Evolutionary conservation across 2,888 invertebrate species (phyloP).

Genomic region (Pammene fasciana): DNA sequence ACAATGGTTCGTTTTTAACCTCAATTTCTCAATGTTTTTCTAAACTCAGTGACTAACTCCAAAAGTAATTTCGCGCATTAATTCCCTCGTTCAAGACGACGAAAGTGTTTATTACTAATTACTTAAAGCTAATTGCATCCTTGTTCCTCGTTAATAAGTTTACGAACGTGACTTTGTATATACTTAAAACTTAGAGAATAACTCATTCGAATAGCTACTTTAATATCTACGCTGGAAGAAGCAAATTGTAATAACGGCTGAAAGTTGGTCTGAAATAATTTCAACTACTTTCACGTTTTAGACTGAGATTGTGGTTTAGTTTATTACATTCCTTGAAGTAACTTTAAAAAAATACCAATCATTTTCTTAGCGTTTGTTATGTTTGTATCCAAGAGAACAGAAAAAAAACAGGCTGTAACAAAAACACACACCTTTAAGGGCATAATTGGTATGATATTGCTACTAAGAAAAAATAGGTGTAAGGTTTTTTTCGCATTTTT

Average conservation of each 20-base stretch:
- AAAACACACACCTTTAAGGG: too few relatives aligned
- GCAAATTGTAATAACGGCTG: background rate
- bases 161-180: conserved; percentile 13
- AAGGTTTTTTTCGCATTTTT: too few relatives aligned
- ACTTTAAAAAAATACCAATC: too few relatives aligned
- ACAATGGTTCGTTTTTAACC: background rate
- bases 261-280: conserved; percentile 1
- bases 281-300: conserved; percentile 12
- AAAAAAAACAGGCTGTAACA: too few relatives aligned
- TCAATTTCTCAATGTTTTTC: background rate
- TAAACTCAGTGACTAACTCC: conserved; percentile 8
- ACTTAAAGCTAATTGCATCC: conserved; percentile 22
- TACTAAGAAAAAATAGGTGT: too few relatives aligned
- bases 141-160: conserved; percentile 9
- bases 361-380: too few relatives aligned
- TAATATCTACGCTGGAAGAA: background rate
- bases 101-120: conserved; percentile 33
- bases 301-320: conserved; percentile 7
- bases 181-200: background rate
- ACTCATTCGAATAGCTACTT: conserved; percentile 7
- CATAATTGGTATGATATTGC: too few relatives aligned
- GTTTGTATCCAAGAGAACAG: too few relatives aligned
- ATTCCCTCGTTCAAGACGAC: conserved; percentile 14
- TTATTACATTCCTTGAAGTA: background rate
- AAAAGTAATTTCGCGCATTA: conserved; percentile 23